phyloP scores from a whole-genome alignment of 2,888 invertebrate genomes.

The Sclerodermus sp. region DNA sequence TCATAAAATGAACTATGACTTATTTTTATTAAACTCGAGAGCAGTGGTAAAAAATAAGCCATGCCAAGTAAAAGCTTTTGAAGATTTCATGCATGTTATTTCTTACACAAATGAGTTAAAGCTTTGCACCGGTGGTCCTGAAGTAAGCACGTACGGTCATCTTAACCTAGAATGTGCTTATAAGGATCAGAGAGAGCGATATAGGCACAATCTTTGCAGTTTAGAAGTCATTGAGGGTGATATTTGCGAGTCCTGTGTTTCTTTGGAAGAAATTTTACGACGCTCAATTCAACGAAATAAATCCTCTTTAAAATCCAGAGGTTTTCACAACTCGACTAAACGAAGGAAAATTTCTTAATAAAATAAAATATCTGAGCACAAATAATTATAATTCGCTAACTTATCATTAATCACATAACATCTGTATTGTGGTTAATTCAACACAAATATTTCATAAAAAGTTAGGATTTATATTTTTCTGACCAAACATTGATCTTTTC shows the following conservation, averaged over 20 bases:
- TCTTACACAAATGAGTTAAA: constrained; percentile 27
- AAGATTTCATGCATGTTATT: constrained; percentile 28
- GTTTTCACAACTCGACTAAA: not conserved
- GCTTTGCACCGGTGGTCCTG: constrained; percentile 32
- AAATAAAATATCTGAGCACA: too few species aligned
- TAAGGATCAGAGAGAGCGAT: constrained; percentile 29
- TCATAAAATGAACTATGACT: constrained; percentile 27
- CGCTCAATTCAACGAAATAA: constrained; percentile 22
- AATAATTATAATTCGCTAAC: too few species aligned
- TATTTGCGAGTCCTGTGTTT: constrained; percentile 28
- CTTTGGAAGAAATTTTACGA: constrained; percentile 28
- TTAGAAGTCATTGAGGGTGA: constrained; percentile 24
- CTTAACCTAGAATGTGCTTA: constrained; percentile 35
- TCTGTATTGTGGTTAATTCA: too few species aligned
- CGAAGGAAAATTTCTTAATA: not conserved
- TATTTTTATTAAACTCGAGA: constrained; percentile 26
- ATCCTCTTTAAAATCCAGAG: not conserved
- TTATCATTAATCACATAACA: too few species aligned
- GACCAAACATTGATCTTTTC: too few species aligned
- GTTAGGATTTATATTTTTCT: too few species aligned
- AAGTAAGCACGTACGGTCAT: constrained; percentile 23
- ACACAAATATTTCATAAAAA: too few species aligned
- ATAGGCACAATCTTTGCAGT: constrained; percentile 35
- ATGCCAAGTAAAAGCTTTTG: constrained; percentile 17
- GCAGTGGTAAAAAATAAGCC: constrained; percentile 27